A percentile compares a stretch with the other conserved stretches of the same genome.
These are phyloP conservation scores for Oegoconia quadripuncta DNA, from an alignment of 2,888 invertebrate genomes.

Conservation along the genomic window DNA sequence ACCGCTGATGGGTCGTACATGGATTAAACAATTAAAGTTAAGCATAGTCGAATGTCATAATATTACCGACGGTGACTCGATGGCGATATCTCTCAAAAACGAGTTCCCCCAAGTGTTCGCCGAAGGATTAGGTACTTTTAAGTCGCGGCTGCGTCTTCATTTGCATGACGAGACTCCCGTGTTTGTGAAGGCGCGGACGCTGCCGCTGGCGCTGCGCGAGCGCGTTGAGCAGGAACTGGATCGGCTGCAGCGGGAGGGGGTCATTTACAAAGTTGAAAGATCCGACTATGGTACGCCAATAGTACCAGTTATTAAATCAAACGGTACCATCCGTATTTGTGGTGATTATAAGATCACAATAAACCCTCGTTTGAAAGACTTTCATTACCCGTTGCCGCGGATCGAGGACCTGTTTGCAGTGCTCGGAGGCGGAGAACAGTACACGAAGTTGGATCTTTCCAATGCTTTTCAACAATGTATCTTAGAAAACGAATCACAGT, in stretches of 20 bases:
- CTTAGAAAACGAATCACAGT: conserved; percentile 19
- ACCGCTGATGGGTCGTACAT: conserved; percentile 21
- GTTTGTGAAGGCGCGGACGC: conserved; percentile 17
- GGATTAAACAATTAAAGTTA: conserved; percentile 20
- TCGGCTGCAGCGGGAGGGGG: conserved; percentile 22
- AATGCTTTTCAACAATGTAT: conserved; percentile 22
- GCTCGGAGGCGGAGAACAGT: conserved; percentile 21
- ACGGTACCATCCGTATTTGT: conserved; percentile 21
- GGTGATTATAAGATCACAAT: conserved; percentile 28
- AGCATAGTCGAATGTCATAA: conserved; percentile 8
- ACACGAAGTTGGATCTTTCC: conserved; percentile 23
- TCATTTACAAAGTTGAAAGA: conserved; percentile 24
- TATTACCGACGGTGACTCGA: conserved; percentile 2
- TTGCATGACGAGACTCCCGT: conserved; percentile 6
- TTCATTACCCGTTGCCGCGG: conserved; percentile 21
- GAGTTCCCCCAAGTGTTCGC: conserved; percentile 18
- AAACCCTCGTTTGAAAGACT: conserved; percentile 20
- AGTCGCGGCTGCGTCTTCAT: conserved; percentile 3
- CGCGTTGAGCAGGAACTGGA: conserved; percentile 24
- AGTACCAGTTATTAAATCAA: conserved; percentile 22
- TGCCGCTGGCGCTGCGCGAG: conserved; percentile 23
- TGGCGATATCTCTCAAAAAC: conserved; percentile 4
- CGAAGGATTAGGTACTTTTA: conserved; percentile 14
- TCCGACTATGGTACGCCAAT: conserved; percentile 30
- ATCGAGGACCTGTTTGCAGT: conserved; percentile 20